Evolutionary conservation across 2,888 invertebrate species (phyloP), one percentile per base, ranked within the genome.

Genomic region (Oxyteleia sp.): DNA sequence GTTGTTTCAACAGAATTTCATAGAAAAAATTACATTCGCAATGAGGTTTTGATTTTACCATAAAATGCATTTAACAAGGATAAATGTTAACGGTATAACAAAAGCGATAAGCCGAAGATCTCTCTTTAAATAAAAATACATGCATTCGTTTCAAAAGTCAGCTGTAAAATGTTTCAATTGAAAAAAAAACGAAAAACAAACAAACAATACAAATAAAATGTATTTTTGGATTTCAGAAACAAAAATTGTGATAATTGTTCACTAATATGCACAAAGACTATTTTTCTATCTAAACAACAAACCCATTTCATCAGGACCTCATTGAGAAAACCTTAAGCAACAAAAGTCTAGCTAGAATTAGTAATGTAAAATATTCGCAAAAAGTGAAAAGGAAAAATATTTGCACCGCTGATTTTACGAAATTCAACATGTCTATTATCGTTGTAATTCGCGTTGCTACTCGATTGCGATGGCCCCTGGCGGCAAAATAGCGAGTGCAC

Each of bases 21-120:
- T 71, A 64, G 32, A 20, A 32, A 51, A 59, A 53, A 38, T 26
- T 64, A 20, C 55, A 51, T 79, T 79, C 66, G 29, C 68, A 76
- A 79, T 79, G 79, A 79, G 79, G 79, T 78, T 74, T 83, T 79
- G 75, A 76, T 59, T 63, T 51, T 29, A 53, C 11, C 15, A 55
- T 23, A 23, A 57, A 18, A 41, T 59, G 41, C 51, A 68, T 66
- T 57, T 76, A 45, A 45, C 4, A 2, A 49, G 15, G n/a, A 18
- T n/a, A 41, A 26, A 51, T 15, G 11, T 0, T 11, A 66, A 26
- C 23, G 23, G 1, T 32, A 1, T 8, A 32, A 1, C 8, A 10
- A 32, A 32, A 32, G 32, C 8, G 32, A 8, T 8, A 8, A 32
- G 5, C 5, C 20, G 10, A 11, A n/a, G 18, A 41, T n/a, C 3